Evolutionary conservation across 2,888 invertebrate genomes (phyloP).

Genomic region (Vanessa cardui): DNA sequence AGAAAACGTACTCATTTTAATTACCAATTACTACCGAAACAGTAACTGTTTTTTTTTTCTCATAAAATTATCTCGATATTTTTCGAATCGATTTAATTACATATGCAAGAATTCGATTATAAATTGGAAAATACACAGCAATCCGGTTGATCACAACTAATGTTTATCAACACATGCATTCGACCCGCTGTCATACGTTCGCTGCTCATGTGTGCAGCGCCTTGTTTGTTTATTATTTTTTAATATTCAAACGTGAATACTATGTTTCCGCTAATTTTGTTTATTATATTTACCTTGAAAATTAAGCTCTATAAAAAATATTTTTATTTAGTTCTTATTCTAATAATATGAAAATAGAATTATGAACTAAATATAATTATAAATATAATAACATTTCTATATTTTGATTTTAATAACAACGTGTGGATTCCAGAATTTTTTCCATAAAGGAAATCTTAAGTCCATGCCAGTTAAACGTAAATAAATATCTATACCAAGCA

Average conservation of each 20-base stretch:
- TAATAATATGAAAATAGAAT: no score
- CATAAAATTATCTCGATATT: not conserved
- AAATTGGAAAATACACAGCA: constrained; percentile 31
- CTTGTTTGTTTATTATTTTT: not conserved
- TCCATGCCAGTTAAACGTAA: no score
- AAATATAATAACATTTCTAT: no score
- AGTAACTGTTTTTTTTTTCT: not conserved
- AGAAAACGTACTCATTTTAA: no score
- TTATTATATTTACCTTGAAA: not conserved
- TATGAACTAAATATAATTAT: no score
- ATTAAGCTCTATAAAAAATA: no score
- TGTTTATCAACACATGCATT: constrained; percentile 46
- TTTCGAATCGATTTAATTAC: constrained; percentile 17
- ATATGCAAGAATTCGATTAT: constrained; percentile 19
- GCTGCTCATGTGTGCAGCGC: constrained; percentile 15
- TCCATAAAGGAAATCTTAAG: no score
- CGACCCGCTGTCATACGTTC: constrained; percentile 37
- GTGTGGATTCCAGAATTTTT: no score
- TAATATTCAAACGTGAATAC: not conserved
- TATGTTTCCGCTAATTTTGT: not conserved
- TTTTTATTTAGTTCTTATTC: no score
- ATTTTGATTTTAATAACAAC: no score
- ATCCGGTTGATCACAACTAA: constrained; percentile 38
- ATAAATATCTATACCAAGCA: no score
- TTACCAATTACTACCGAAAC: no score